Percentiles rank a stretch among this genome's conserved stretches.
phyloP scores from a whole-genome alignment of 2,797 vertebrate species.

The Rhabdophis nuchalis region DNA sequence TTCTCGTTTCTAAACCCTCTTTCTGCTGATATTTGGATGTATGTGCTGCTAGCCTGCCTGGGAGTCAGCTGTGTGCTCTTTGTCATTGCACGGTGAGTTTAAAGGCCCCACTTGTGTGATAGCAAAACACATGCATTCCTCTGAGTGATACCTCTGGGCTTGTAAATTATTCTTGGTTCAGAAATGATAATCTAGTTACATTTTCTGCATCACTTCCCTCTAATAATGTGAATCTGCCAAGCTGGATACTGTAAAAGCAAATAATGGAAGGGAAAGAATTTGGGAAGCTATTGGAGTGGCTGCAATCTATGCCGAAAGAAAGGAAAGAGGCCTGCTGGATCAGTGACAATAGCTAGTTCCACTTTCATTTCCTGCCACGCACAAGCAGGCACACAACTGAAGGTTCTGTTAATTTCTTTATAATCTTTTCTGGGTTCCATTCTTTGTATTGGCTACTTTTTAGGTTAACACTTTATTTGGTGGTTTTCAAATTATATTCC shows the following conservation, averaged over 20 bases:
- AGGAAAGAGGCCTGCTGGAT: background rate
- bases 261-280: background rate
- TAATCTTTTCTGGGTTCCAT: background rate
- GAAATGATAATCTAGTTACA: background rate
- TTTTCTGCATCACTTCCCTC: background rate
- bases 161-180: background rate
- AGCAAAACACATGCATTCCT: background rate
- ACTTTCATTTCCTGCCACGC: background rate
- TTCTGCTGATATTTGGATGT: constrained; percentile 99
- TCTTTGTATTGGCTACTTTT: background rate
- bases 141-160: background rate
- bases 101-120: background rate
- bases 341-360: background rate
- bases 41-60: constrained; percentile 92
- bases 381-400: background rate
- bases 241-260: background rate
- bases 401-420: background rate
- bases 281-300: constrained; percentile 4
- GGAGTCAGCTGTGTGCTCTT: constrained; percentile 98
- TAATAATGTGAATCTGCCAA: constrained; percentile 5
- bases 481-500: background rate
- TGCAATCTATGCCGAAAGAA: constrained; percentile 4
- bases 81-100: constrained; percentile 92
- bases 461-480: background rate
- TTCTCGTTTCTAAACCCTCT: constrained; percentile 97